Conservation (phyloP, 2,888 invertebrate species). For the Alloplasta piceator region DNA sequence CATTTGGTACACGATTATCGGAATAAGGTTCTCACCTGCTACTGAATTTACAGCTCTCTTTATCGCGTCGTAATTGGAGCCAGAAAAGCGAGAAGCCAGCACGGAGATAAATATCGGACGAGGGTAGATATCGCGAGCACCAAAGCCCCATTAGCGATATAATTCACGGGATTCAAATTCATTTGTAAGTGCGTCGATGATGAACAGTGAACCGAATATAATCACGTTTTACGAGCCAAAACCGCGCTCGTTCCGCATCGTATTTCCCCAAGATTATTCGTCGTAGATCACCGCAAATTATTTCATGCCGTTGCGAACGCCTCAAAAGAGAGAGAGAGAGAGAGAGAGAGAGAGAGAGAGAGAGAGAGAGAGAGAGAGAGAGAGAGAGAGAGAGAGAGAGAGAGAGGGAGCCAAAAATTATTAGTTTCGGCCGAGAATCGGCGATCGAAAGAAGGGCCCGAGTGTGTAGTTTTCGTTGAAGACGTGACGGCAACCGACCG, state of each 20-base stretch:
- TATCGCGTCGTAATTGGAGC: constrained; percentile 3
- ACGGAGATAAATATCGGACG: constrained; percentile 11
- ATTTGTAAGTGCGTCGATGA: constrained; percentile 20
- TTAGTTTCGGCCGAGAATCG: constrained; percentile 34
- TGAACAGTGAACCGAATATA: constrained; percentile 23
- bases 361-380: too few relatives aligned
- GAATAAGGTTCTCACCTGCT: constrained; percentile 13
- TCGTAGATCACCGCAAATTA: constrained; percentile 17
- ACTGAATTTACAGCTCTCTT: constrained; percentile 7
- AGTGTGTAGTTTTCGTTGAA: constrained; percentile 27
- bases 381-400: too few relatives aligned
- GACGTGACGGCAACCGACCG: constrained; percentile 1
- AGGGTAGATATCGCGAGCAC: constrained; percentile 24
- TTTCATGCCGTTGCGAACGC: constrained; percentile 5
- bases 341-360: too few relatives aligned
- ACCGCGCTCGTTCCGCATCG: not conserved
- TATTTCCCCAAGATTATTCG: constrained; percentile 45
- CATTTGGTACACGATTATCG: constrained; percentile 6
- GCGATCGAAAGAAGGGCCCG: constrained; percentile 32
- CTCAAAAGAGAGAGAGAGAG: not conserved
- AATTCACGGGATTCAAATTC: constrained; percentile 33
- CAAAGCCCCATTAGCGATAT: constrained; percentile 24
- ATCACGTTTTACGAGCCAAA: not conserved
- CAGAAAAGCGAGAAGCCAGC: constrained; percentile 21
- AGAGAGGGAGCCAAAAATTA: not conserved